Evolutionary conservation across 1,140 invertebrate genomes (phyloP).

Genomic region (Ceratina australensis): DNA sequence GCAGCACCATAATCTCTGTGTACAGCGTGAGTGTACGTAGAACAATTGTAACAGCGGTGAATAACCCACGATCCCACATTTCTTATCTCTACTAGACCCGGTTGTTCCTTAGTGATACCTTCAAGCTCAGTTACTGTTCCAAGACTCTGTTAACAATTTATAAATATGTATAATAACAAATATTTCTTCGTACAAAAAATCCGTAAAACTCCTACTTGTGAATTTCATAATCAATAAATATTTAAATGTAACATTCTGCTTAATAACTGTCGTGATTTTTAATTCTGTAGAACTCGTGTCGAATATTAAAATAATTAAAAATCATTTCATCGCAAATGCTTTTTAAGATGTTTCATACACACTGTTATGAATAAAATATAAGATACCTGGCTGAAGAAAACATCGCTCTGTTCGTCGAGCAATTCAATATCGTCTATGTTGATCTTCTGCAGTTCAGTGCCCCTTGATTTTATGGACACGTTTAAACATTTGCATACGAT

Average conservation of each 20-base stretch:
- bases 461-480: slow-evolving; percentile 76
- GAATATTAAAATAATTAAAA: too few species aligned
- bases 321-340: too few species aligned
- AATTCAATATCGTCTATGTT: slow-evolving; percentile 73
- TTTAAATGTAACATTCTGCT: background rate
- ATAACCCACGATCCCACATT: slow-evolving; percentile 79
- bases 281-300: too few species aligned
- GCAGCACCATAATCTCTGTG: slow-evolving; percentile 78
- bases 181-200: slow-evolving; percentile 3
- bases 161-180: slow-evolving; percentile 2
- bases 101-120: slow-evolving; percentile 78
- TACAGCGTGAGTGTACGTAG: slow-evolving; percentile 79
- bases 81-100: slow-evolving; percentile 75
- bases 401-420: slow-evolving; percentile 70
- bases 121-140: slow-evolving; percentile 73
- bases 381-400: slow-evolving; percentile 77
- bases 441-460: slow-evolving; percentile 70
- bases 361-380: background rate
- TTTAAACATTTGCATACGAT: slow-evolving; percentile 80
- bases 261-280: too few species aligned
- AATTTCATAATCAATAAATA: background rate
- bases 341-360: background rate
- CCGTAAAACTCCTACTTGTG: background rate
- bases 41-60: slow-evolving; percentile 78
- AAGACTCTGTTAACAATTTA: slow-evolving; percentile 69